A percentile compares a stretch with the other conserved stretches of the same genome.
Conservation (phyloP, 2,888 invertebrate species). For the Buathra laborator region DNA sequence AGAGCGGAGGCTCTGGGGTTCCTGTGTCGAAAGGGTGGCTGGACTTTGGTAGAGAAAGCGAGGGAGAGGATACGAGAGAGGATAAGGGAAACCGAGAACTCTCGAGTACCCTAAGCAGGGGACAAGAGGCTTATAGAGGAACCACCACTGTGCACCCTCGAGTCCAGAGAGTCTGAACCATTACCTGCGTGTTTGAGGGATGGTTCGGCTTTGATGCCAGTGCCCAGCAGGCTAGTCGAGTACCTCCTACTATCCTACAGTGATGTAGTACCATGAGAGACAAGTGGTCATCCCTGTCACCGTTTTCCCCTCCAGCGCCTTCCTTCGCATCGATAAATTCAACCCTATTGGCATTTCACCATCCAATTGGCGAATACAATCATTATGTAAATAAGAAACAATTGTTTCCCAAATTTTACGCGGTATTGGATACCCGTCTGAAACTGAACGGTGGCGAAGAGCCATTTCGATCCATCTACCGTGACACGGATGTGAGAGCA, state of each 20-base stretch:
- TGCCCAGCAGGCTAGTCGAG: slow-evolving; percentile 76
- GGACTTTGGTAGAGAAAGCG: slow-evolving; percentile 39
- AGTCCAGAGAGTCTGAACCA: slow-evolving; percentile 76
- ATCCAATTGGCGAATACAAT: background rate
- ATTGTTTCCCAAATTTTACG: background rate
- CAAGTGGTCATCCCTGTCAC: slow-evolving; percentile 65
- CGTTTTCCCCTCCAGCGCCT: slow-evolving; percentile 39
- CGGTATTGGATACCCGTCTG: background rate
- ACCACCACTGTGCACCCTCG: slow-evolving; percentile 68
- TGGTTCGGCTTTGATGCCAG: slow-evolving; percentile 80
- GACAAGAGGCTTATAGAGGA: slow-evolving; percentile 56
- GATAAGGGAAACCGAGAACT: slow-evolving; percentile 55
- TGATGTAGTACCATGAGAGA: slow-evolving; percentile 77
- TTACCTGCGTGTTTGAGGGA: slow-evolving; percentile 81
- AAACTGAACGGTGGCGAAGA: background rate
- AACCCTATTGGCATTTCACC: background rate
- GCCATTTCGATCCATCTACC: background rate
- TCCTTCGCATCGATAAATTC: slow-evolving; percentile 21
- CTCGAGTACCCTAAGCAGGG: slow-evolving; percentile 39
- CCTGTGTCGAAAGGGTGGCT: slow-evolving; percentile 54
- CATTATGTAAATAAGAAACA: background rate
- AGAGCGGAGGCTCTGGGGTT: slow-evolving; percentile 27
- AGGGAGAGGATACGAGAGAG: slow-evolving; percentile 26
- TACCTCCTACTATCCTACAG: slow-evolving; percentile 69
- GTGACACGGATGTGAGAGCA: background rate